These are phyloP conservation scores for Crotalus viridis DNA, from an alignment of 2,113 vertebrate genomes.

Conservation along the genomic window DNA sequence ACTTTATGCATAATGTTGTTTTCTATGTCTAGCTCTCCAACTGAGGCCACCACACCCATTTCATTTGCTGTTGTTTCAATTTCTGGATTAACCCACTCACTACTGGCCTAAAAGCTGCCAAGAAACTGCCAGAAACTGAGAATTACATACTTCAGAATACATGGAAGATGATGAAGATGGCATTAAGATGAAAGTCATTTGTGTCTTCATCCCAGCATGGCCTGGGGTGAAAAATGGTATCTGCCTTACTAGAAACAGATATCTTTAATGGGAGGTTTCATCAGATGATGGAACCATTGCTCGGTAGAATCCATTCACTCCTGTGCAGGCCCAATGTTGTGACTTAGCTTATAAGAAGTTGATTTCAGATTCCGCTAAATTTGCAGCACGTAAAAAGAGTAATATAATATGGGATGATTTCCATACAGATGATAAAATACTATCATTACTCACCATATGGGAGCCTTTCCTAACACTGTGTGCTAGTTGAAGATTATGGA, in stretches of 20 bases:
- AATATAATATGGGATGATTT: conserved; percentile 44
- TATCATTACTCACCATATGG: conserved; percentile 5
- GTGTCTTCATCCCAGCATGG: conserved; percentile 52
- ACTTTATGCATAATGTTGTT: conserved; percentile 58
- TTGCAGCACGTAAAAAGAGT: conserved; percentile 42
- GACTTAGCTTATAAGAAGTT: conserved; percentile 57
- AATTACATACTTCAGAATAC: conserved; percentile 33
- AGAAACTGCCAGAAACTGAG: conserved; percentile 58
- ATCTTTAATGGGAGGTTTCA: conserved; percentile 49
- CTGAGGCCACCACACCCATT: conserved; percentile 29
- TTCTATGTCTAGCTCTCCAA: conserved; percentile 48
- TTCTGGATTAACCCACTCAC: conserved; percentile 23
- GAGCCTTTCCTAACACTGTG: not conserved
- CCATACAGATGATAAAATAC: conserved; percentile 29
- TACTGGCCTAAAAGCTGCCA: conserved; percentile 45
- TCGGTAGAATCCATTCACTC: conserved; percentile 46
- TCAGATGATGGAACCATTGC: conserved; percentile 51
- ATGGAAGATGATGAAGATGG: not conserved
- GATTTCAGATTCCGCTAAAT: conserved; percentile 64
- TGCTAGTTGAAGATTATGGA: not conserved
- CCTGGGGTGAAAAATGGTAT: conserved; percentile 54
- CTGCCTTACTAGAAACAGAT: conserved; percentile 56
- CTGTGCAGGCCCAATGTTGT: not conserved
- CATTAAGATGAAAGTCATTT: conserved; percentile 62
- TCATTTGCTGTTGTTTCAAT: conserved; percentile 35